Evolutionary conservation across 2,888 invertebrate genomes (phyloP), one percentile per base, ranked within the genome.

Genomic region (Allophyes oxyacanthae): DNA sequence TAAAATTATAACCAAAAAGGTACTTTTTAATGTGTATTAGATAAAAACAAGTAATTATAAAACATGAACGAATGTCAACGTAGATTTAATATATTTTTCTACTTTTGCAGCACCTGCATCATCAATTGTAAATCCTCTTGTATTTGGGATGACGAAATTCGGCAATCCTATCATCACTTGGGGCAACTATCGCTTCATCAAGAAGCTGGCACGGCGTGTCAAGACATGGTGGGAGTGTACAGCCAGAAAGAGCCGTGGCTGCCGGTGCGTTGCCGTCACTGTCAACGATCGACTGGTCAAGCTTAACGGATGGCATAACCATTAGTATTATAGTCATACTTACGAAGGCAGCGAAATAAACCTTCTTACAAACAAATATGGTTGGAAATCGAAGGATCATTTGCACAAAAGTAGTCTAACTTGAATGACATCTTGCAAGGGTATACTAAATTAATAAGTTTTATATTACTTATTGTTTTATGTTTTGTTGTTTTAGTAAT

Each of bases 201-300:
- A 90, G 75, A 92, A 92, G 70, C 62, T 92, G 57, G 71, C 79
- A 6, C 80, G 92, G 0, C 81, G 85, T 10, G 53, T 78, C 28
- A 92, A 91, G 77, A 90, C 90, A 13, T 92, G 91, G 90, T 92
- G 92, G 92, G 91, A 91, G 75, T 92, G 92, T 42, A 84, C 84
- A 0, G 84, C 86, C 0, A 84, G 89, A 66, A 92, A 90, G 82
- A 82, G 69, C 9, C 68, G 62, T 10, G 85, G 86, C 0, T 93
- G 92, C 66, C 83, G 86, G 2, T 92, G 92, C 57, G 80, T 90
- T 5, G 88, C 87, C 5, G 90, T 91, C 55, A 92, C 92, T 5
- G 81, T 87, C 2, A 82, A 90, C 20, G 83, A 89, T 37, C 77
- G 87, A 2, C 81, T 92, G 5, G 75, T 90, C 44, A 91, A 91